A percentile compares a stretch with the other conserved stretches of the same genome.
These are phyloP conservation scores for Leptodactylus fuscus DNA, from an alignment of 2,113 vertebrate genomes.

Conservation along the genomic window DNA sequence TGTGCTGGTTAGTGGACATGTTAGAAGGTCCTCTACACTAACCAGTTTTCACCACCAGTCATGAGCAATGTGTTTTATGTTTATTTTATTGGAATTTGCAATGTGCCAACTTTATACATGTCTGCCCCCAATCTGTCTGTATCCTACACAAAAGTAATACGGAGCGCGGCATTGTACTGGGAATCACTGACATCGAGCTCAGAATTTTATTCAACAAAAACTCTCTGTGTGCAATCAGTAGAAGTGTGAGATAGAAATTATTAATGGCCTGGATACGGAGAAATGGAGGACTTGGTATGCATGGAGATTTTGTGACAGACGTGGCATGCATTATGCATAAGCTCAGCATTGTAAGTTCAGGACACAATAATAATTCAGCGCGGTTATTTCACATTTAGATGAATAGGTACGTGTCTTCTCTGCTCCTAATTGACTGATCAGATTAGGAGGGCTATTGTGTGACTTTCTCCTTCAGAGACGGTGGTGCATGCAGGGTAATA, in stretches of 20 bases:
- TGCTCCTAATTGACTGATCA: conserved; percentile 39
- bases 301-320: conserved; percentile 11
- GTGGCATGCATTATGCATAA: conserved; percentile 36
- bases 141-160: background rate
- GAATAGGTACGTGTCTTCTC: conserved; percentile 25
- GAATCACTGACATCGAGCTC: conserved; percentile 25
- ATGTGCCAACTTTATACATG: background rate
- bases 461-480: background rate
- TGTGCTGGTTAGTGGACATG: background rate
- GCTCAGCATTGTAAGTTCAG: conserved; percentile 21
- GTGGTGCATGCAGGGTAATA: background rate
- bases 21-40: background rate
- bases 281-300: conserved; percentile 17
- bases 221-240: conserved; percentile 10
- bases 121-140: conserved; percentile 13
- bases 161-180: background rate
- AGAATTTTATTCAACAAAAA: conserved; percentile 18
- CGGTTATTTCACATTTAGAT: conserved; percentile 24
- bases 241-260: conserved; percentile 19
- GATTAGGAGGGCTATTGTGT: conserved; percentile 26
- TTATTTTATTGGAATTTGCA: background rate
- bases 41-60: background rate
- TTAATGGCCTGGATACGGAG: conserved; percentile 8
- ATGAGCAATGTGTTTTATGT: background rate
- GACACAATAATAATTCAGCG: conserved; percentile 32